Evolutionary conservation across 2,888 invertebrate species (phyloP), one percentile per base, ranked within the genome.

Genomic region (Tridacna crocea): DNA sequence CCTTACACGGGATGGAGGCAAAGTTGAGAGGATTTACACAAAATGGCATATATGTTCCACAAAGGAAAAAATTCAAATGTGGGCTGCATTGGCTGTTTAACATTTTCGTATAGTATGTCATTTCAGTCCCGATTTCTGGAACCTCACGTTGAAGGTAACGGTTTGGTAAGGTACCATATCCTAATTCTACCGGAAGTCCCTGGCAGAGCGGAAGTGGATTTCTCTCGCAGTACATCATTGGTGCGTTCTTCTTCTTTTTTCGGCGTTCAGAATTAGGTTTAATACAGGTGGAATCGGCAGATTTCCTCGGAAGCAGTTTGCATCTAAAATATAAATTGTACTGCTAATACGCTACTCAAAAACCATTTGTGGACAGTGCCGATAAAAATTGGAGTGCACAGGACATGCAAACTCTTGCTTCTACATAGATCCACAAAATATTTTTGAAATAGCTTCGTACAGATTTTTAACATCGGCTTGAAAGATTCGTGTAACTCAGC

Each of bases 11-110:
- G 11, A 88, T 86, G 0, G 87, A 86, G 0, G 89, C 88, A 0
- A 66, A 66, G 36, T 46, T 72, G 46, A 83, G 70, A 4, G 48
- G 73, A 1, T 78, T 82, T 12, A 89, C 75, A 72, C 92, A 92
- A 78, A 88, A 91, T 0, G 91, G 91, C 83, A 90, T 87, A 83
- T 88, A 91, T 2, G 88, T 88, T 0, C 90, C 91, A 76, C 92
- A 92, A 15, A 92, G 79, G 51, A 92, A 88, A 79, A 91, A 89
- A 11, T 73, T 58, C 11, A 92, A 79, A 61, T 90, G 75, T 8
- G 73, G 63, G 60, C 89, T 88, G 72, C 92, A 92, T 10, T 85
- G 82, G 4, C 89, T 86, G 26, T 83, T 79, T 0, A 91, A 26
- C 22, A 92, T 77, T 11, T 80, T 61, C 17, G 85, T 77, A 78